A percentile compares a stretch with the other conserved stretches of the same genome.
These are phyloP conservation scores for Actinostola sp. DNA, from an alignment of 92 coral and sea anemone genomes.

Conservation along the genomic window DNA sequence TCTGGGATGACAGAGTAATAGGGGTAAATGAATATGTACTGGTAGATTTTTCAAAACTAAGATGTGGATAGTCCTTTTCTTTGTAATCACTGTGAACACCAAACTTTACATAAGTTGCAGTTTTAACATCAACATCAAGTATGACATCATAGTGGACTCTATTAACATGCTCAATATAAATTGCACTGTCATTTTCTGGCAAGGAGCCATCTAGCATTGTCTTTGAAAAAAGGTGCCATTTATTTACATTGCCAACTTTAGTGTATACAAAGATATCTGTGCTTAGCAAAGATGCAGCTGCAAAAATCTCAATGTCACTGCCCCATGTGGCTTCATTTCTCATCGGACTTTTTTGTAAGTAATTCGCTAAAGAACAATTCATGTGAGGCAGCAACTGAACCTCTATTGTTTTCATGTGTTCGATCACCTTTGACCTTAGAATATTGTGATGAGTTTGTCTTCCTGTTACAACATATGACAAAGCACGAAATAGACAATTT, in stretches of 20 bases:
- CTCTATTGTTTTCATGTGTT: conserved; percentile 44
- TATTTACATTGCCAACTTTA: conserved; percentile 17
- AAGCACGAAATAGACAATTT: conserved; percentile 58
- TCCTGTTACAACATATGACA: conserved; percentile 63
- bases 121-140: not conserved
- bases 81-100: not conserved
- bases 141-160: conserved; percentile 50
- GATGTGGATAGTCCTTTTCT: not conserved
- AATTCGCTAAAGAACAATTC: conserved; percentile 17
- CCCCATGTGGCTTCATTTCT: conserved; percentile 25
- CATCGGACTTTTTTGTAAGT: conserved; percentile 32
- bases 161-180: conserved; percentile 42
- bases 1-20: too few species aligned
- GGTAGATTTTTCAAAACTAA: too few species aligned
- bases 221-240: conserved; percentile 43
- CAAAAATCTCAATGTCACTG: conserved; percentile 51
- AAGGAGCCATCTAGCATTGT: conserved; percentile 27
- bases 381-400: conserved; percentile 18
- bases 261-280: conserved; percentile 48
- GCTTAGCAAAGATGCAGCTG: conserved; percentile 27
- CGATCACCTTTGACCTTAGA: conserved; percentile 33
- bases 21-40: too few species aligned
- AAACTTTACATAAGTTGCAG: not conserved
- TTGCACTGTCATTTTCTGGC: conserved; percentile 35
- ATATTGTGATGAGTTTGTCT: conserved; percentile 31